Conservation (phyloP, 1,140 invertebrate genomes). For the Drosophila repletoides region DNA sequence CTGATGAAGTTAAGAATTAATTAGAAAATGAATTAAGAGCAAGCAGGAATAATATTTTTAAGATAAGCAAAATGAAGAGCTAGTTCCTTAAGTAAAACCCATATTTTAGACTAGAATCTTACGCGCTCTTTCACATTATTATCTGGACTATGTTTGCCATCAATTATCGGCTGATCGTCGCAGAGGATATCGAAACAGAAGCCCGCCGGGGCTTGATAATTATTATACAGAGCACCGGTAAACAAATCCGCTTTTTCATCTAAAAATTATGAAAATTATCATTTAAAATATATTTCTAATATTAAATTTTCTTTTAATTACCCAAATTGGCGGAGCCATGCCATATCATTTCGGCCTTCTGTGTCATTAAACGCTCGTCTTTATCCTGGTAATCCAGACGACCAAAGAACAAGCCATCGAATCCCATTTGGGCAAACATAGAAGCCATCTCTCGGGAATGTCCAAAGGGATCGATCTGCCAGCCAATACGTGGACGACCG, state of each 20-base stretch:
- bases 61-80: too few species aligned
- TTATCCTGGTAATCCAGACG: constrained; percentile 96
- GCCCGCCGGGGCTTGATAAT: constrained; percentile 91
- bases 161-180: constrained; percentile 90
- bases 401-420: constrained; percentile 94
- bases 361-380: constrained; percentile 83
- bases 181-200: constrained; percentile 96
- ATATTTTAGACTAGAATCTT: too few species aligned
- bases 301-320: neutral
- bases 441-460: constrained; percentile 93
- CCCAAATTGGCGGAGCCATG: constrained; percentile 62
- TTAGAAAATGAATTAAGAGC: constrained; percentile 28
- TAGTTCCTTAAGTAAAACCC: too few species aligned
- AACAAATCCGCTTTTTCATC: constrained; percentile 85
- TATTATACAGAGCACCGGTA: constrained; percentile 89
- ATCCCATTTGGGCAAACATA: constrained; percentile 91
- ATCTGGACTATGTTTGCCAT: constrained; percentile 87
- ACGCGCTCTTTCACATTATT: constrained; percentile 89
- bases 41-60: constrained; percentile 29
- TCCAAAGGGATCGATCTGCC: constrained; percentile 98
- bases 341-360: constrained; percentile 84
- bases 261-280: neutral
- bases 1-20: constrained; percentile 80
- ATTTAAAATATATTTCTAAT: neutral
- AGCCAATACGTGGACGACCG: constrained; percentile 90